Base-by-base conservation (phyloP, 1,140 invertebrate genomes). In the Trichonephila clavipes region DNA sequence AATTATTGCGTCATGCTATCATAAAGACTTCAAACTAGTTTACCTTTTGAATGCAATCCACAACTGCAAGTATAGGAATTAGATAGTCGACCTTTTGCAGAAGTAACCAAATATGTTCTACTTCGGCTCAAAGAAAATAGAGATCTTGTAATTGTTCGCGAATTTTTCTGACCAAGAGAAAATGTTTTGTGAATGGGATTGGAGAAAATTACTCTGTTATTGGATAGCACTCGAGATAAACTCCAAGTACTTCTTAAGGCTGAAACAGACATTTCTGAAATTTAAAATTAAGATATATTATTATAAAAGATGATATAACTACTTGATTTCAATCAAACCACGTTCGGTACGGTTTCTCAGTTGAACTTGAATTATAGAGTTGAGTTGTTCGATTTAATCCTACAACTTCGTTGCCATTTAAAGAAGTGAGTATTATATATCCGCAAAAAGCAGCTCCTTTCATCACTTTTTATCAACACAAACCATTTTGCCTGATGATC, bases 21-120 rank as follows among this genome's bases (percentile, higher is more conserved):
- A 21, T 3, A 77, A 5, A 40, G 34, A 18, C 7, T 21, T 10
- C 0, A 19, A 77, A 77, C 0, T 44, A 18, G 1, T 34, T 69
- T 92, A 92, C 90, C 90, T 92, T 86, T 64, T 7, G 90, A 85
- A 59, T 92, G 90, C 12, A 86, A 16, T 58, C 40, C 40, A 58
- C 90, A 86, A 12, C 58, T 51, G 34, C 90, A 86, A 86, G 34
- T 86, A 24, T 81, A 92, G 2, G 28, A 51, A 19, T 59, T 86
- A 2, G 90, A 69, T 14, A 61, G 24, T 12, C 28, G 19, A 18
- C 58, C 12, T 66, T 64, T 24, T 19, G 61, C 82, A 64, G 66
- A 61, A 58, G 24, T 18, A 34, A 69, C 40, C 12, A 59, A 66
- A 86, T 92, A 40, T 40, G 34, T 24, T 24, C 62, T 40, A 28